These are phyloP conservation scores for Sciurus vulgaris DNA, from an alignment of 2,797 vertebrate species.

Conservation along the genomic window DNA sequence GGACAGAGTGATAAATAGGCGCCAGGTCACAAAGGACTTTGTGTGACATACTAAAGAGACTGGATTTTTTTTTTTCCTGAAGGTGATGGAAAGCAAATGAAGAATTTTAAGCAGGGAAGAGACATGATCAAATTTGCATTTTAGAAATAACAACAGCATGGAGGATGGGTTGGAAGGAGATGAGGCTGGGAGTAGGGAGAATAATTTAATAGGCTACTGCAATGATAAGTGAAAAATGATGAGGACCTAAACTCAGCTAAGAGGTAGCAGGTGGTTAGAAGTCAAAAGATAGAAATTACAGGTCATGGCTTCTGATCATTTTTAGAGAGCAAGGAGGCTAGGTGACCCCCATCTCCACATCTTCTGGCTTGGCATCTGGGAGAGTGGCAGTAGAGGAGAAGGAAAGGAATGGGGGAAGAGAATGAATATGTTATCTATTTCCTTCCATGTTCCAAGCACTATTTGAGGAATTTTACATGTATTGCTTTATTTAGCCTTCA, in stretches of 20 bases:
- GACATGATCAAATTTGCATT: conserved; percentile 78
- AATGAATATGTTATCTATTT: neutral
- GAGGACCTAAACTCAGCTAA: neutral
- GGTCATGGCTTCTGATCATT: neutral
- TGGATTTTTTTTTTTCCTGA: conserved; percentile 47
- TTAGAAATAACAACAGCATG: conserved; percentile 77
- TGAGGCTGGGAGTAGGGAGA: conserved; percentile 24
- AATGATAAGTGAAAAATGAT: neutral
- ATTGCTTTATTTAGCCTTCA: conserved; percentile 23
- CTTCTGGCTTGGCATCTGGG: conserved; percentile 16
- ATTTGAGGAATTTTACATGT: neutral
- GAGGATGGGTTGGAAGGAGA: conserved; percentile 63
- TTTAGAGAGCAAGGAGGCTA: neutral
- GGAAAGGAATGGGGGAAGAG: neutral
- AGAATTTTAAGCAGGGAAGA: conserved; percentile 80
- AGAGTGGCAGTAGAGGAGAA: neutral
- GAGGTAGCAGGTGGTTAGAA: neutral
- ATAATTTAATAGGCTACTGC: conserved; percentile 42
- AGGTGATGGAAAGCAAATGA: conserved; percentile 75
- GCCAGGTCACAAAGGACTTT: conserved; percentile 58
- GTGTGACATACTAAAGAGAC: conserved; percentile 47
- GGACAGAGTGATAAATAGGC: conserved; percentile 23
- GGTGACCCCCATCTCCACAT: neutral
- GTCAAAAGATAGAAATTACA: neutral
- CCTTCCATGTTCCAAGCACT: neutral